Evolutionary conservation across 2,888 invertebrate genomes (phyloP), one percentile per base, ranked within the genome.

Genomic region (Urechis unicinctus): DNA sequence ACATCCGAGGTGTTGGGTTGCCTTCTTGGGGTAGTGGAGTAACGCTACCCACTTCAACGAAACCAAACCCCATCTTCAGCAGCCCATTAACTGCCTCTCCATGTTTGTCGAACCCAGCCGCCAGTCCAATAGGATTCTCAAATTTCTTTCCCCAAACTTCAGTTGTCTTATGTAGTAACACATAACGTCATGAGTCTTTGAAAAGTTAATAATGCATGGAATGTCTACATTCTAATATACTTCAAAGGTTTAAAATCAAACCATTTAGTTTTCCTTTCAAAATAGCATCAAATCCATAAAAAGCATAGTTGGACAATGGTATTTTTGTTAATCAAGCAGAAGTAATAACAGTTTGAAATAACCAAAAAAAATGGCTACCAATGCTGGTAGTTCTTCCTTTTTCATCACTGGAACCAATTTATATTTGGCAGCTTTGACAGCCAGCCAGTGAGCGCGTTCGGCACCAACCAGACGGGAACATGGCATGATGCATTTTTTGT

Each of bases 21-120:
- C 98, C 98, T 0, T 85, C 81, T 76, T 98, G 98, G 0, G 97
- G 89, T 67, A 86, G 74, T 1, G 97, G 97, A 1, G 98, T 98
- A 0, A 98, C 87, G 3, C 93, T 92, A 57, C 97, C 97, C 66
- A 98, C 85, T 83, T 98, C 97, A 25, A 97, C 85, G 77, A 95
- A 91, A 3, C 96, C 90, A 79, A 98, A 96, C 0, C 97, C 97
- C 56, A 92, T 80, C 68, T 86, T 85, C 59, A 85, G 82, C 42
- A 98, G 79, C 0, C 91, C 90, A 67, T 85, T 78, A 1, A 95
- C 82, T 25, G 91, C 93, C 81, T 96, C 94, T 4, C 87, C 96
- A 79, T 97, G 87, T 78, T 99, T 98, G 78, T 98, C 98, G 80
- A 97, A 97, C 4, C 97, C 98, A 56, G 97, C 98, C 28, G 97